Base-by-base conservation (phyloP, 2,113 vertebrate genomes). In the Morone saxatilis region DNA sequence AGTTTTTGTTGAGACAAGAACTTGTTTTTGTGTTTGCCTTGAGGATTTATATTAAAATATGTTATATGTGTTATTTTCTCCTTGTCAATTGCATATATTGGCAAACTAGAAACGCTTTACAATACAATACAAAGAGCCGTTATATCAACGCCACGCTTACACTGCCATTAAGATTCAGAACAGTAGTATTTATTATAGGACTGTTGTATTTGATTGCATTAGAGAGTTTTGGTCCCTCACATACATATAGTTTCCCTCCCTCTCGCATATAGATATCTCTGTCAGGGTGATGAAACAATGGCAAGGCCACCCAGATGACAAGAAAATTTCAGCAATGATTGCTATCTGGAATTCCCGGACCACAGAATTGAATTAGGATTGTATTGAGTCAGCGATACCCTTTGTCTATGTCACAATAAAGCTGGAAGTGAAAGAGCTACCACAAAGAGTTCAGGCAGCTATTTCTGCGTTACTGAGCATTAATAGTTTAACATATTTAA, bases 361-460 rank as follows among this genome's bases (percentile, higher is more conserved):
- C 20, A 16, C 4, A 16, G 16, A 77, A 88, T 87, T 71, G 9
- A 61, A 81, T 92, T 76, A 78, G 6, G 25, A 61, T 78, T 75
- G 40, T 8, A 60, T 51, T 69, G 53, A 50, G 2, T 80, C 63
- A 76, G 61, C 67, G 60, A 25, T 17, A 16, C 66, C 13, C 57
- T 74, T 83, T 88, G 50, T 67, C 51, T 47, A 22, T 57, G 3
- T 84, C 62, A 63, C 38, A 51, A 48, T 63, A 43, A 41, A 47
- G 6, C 16, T 63, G 19, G 17, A 77, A 16, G 40, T 51, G n/a
- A 20, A 19, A 19, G 4, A 75, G 16, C 40, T 13, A 8, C 57
- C 12, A 20, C 10, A 12, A 1, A 57, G 59, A 53, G 7, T 48
- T 36, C 16, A 57, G 63, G n/a, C 17, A n/a, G 17, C 14, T 69